Evolutionary conservation across 2,797 vertebrate genomes (phyloP).

Genomic region (Acrossocheilus fasciatus): DNA sequence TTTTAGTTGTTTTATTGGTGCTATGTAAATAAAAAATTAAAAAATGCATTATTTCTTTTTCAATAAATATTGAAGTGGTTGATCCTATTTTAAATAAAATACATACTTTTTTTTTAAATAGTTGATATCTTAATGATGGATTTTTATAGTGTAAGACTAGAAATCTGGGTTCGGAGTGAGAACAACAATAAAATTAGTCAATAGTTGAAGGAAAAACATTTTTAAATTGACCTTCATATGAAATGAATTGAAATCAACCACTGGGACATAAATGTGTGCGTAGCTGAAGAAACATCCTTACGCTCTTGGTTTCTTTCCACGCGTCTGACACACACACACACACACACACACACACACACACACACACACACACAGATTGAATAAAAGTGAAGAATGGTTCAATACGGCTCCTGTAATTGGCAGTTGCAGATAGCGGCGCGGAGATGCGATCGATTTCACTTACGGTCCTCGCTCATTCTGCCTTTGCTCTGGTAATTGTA

Average conservation of each 20-base stretch:
- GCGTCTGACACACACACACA: neutral
- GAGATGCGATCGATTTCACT: constrained; percentile 80
- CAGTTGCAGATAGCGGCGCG: constrained; percentile 66
- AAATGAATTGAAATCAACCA: neutral
- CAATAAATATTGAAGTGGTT: too few relatives aligned
- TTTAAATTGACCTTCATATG: neutral
- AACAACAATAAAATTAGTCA: neutral
- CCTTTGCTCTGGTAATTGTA: constrained; percentile 69
- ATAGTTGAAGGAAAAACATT: neutral
- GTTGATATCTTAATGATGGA: neutral
- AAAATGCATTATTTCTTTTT: neutral
- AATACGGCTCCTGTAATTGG: constrained; percentile 68
- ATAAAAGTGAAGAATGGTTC: constrained; percentile 43
- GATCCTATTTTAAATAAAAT: neutral
- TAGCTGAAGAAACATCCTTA: neutral
- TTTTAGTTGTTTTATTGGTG: neutral
- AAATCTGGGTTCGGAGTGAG: neutral
- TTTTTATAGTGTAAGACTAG: neutral
- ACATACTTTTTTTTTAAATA: neutral
- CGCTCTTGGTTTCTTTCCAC: neutral
- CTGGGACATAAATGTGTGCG: neutral
- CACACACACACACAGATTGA: constrained; percentile 41
- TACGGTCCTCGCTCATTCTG: constrained; percentile 70
- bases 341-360: constrained; percentile 36
- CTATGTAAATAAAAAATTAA: neutral